Conservation (phyloP, 2,888 invertebrate species). For the Cactoblastis cactorum region DNA sequence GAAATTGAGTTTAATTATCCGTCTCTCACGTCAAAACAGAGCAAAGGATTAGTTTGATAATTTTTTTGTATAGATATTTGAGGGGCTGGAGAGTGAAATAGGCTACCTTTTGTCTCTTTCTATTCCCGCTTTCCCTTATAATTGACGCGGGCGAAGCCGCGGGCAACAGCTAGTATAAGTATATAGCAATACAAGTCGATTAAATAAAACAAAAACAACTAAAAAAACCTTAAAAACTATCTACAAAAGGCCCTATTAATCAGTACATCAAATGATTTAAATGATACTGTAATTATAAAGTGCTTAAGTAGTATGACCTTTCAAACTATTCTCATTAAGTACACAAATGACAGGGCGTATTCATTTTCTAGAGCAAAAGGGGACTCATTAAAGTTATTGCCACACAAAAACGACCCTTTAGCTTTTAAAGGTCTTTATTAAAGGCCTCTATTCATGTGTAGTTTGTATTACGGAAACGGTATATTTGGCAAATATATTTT, state of each 20-base stretch:
- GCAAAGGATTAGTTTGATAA: too few relatives aligned
- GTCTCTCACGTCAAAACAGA: too few relatives aligned
- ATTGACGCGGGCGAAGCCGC: too few relatives aligned
- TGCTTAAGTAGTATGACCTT: neutral
- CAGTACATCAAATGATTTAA: neutral
- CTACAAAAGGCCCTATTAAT: neutral
- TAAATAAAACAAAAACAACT: too few relatives aligned
- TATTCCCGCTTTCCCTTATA: too few relatives aligned
- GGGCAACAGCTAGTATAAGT: too few relatives aligned
- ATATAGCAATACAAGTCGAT: too few relatives aligned
- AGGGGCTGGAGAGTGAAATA: too few relatives aligned
- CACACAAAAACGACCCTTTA: constrained; percentile 7
- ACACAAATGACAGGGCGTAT: neutral
- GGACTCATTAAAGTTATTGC: constrained; percentile 6
- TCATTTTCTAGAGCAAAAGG: neutral
- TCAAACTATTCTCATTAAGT: constrained; percentile 2
- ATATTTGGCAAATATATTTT: neutral
- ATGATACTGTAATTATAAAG: neutral
- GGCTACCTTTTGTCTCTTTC: too few relatives aligned
- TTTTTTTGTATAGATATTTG: too few relatives aligned
- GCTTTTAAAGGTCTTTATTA: neutral
- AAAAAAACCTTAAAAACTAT: neutral
- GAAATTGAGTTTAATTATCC: too few relatives aligned
- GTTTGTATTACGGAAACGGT: neutral
- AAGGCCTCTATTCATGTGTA: neutral